Conservation (phyloP, 1,140 invertebrate species). For the Helicorthomorpha holstii region DNA sequence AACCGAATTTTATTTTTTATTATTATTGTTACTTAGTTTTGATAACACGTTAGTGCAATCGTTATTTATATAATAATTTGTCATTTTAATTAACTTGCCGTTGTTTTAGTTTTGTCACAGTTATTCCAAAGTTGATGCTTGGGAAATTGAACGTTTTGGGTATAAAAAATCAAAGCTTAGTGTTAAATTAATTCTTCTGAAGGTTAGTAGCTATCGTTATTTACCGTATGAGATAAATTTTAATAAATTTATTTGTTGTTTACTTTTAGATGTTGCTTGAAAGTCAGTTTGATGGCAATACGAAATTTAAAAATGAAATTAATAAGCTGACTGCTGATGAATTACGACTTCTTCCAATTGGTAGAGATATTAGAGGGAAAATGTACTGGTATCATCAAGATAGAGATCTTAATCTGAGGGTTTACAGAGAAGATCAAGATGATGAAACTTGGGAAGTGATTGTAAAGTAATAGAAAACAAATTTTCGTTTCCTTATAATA, state of each 20-base stretch:
- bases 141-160: slow-evolving; percentile 90
- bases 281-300: slow-evolving; percentile 84
- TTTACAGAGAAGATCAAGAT: slow-evolving; percentile 87
- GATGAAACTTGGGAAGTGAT: slow-evolving; percentile 89
- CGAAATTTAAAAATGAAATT: slow-evolving; percentile 81
- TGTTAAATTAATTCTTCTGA: slow-evolving; percentile 74
- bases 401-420: slow-evolving; percentile 65
- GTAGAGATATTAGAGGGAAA: slow-evolving; percentile 71
- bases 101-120: slow-evolving; percentile 55
- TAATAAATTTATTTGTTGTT: slow-evolving; percentile 11
- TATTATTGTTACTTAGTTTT: too few species aligned
- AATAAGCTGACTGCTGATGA: slow-evolving; percentile 61
- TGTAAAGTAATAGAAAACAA: slow-evolving; percentile 45
- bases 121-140: slow-evolving; percentile 77
- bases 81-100: slow-evolving; percentile 6
- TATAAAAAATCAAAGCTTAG: slow-evolving; percentile 77
- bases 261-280: slow-evolving; percentile 64
- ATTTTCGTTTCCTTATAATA: neutral
- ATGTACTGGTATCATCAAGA: slow-evolving; percentile 88
- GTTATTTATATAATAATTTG: too few species aligned
- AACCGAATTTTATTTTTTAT: too few species aligned
- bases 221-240: neutral
- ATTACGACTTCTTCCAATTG: slow-evolving; percentile 67
- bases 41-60: too few species aligned
- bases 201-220: slow-evolving; percentile 39